Base-by-base conservation (phyloP, 2,797 vertebrate genomes). In the Rhinatrema bivittatum region DNA sequence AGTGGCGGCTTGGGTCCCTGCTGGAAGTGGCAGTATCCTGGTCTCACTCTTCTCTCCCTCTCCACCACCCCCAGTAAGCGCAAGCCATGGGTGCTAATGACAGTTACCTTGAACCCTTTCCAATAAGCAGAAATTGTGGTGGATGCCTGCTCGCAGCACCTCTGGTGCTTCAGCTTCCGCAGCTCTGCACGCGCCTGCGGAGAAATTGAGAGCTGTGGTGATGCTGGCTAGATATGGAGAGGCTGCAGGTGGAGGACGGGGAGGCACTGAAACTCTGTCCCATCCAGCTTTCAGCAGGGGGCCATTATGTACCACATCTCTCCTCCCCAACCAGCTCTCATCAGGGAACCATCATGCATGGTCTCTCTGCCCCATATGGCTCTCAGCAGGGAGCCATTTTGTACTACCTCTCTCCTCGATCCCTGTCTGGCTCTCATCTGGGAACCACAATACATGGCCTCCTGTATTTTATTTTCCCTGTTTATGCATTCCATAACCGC, bases 31-130 rank as follows among this genome's bases (percentile, higher is more conserved):
- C n/a, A n/a, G n/a, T n/a, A n/a, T n/a, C n/a, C n/a, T n/a, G n/a
- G n/a, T n/a, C n/a, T n/a, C n/a, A n/a, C n/a, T n/a, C n/a, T n/a
- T n/a, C n/a, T n/a, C n/a, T 20, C 20, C 20, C n/a, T n/a, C 9
- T 20, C 20, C 20, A 5, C 20, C 20, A 21, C 20, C 20, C 20
- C n/a, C 9, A 5, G 21, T 9, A 20, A 9, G 12, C 10, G 21
- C 15, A 11, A 19, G 20, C 16, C n/a, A 39, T 21, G 16, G 16
- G 29, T n/a, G n/a, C n/a, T n/a, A n/a, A n/a, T n/a, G 34, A n/a
- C n/a, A 0, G 1, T 50, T 76, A 80, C 77, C 73, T 77, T 57
- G 38, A 50, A 53, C 56, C 77, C 77, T 39, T 36, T 70, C 77
- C 77, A 80, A 60, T 61, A 41, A 10, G 77, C 63, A 0, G 61